Evolutionary conservation across 2,797 vertebrate species (phyloP), one percentile per base, ranked within the genome.

Genomic region (Glyptemys insculpta): DNA sequence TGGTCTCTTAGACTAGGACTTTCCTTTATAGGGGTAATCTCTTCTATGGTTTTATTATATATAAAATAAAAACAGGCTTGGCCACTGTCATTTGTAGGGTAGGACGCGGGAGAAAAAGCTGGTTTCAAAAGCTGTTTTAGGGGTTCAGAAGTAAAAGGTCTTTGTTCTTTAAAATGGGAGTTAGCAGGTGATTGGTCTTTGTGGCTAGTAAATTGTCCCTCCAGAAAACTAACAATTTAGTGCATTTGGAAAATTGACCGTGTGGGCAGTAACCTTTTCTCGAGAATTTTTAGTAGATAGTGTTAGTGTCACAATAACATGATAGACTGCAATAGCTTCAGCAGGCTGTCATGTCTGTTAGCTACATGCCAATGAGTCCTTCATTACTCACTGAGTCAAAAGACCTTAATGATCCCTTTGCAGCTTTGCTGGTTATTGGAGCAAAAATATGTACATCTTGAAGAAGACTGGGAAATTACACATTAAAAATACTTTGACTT

Each of bases 371-470:
- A 93, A 97, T 94, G 79, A 80, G 92, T 94, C 92, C 92, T 79
- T 96, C 95, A 83, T 65, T 91, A 83, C 57, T 96, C 84, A 85
- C 56, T 88, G 92, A 92, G 95, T 96, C 85, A 93, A 89, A 96
- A 95, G 96, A 95, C 94, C 90, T 96, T 96, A 97, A 94, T 95
- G 95, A 96, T 96, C 91, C 95, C 92, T 91, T 94, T 91, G 83
- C 88, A 94, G 94, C 86, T 93, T 92, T 88, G 87, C 88, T 91
- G 96, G 86, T 95, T 96, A 91, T 86, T 95, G 95, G 93, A 95
- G 88, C 94, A 97, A 97, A 90, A 37, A 93, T 56, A 92, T 83
- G 41, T 25, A 52, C 81, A 88, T 95, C 49, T 68, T 95, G 91
- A 93, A 94, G 95, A 86, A 96, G 96, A 83, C 76, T 82, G 96